Percentiles rank a stretch among this genome's conserved stretches.
These are phyloP conservation scores for Labrus mixtus DNA, from an alignment of 2,113 vertebrate species.

Conservation along the genomic window DNA sequence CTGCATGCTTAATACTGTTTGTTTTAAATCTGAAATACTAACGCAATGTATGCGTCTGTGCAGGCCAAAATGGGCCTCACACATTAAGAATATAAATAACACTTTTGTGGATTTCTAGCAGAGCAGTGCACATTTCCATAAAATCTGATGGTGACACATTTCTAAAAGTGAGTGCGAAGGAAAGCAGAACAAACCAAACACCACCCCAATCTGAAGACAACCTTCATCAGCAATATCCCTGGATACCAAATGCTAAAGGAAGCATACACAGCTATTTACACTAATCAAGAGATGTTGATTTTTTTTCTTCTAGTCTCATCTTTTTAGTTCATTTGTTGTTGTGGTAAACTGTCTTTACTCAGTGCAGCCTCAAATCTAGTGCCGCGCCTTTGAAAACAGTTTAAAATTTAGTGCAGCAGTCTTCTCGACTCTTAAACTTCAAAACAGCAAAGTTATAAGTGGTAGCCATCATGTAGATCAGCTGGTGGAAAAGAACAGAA, in stretches of 20 bases:
- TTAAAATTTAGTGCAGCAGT: constrained; percentile 99
- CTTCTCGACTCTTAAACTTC: constrained; percentile 99
- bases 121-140: constrained; percentile 48
- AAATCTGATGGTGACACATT: constrained; percentile 35
- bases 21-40: constrained; percentile 12
- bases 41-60: constrained; percentile 19
- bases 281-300: constrained; percentile 70
- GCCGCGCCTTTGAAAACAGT: constrained; percentile 82
- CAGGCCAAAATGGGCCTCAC: constrained; percentile 25
- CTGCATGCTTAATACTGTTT: constrained; percentile 28
- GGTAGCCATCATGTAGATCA: constrained; percentile 99
- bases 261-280: constrained; percentile 94
- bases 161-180: constrained; percentile 53
- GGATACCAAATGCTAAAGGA: constrained; percentile 82
- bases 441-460: constrained; percentile 99
- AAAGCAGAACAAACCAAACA: constrained; percentile 64
- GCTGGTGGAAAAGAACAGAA: constrained; percentile 99
- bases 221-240: constrained; percentile 56
- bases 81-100: constrained; percentile 66
- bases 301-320: constrained; percentile 77
- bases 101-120: constrained; percentile 57
- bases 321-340: constrained; percentile 88
- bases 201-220: constrained; percentile 55
- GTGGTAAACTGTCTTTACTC: constrained; percentile 88
- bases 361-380: constrained; percentile 78